A percentile compares a stretch with the other conserved stretches of the same genome.
Evolutionary conservation across 2,888 invertebrate genomes (phyloP).

Genomic region (Cotesia congregata): DNA sequence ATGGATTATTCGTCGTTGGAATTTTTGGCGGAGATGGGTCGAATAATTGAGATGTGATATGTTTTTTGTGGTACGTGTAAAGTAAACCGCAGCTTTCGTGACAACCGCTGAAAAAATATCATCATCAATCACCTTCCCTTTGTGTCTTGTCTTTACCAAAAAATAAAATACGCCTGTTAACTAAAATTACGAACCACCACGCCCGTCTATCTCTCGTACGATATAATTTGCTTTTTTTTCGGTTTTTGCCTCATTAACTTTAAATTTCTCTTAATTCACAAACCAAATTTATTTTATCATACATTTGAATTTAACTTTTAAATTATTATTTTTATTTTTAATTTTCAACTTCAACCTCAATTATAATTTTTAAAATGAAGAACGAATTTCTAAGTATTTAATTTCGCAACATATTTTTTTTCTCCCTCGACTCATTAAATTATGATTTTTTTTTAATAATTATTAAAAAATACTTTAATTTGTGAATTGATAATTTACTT

Average conservation of each 20-base stretch:
- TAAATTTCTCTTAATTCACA: background rate
- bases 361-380: too few relatives aligned
- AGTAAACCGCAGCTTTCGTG: constrained; percentile 4
- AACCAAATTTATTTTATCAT: constrained; percentile 13
- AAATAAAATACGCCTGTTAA: constrained; percentile 19
- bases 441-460: too few relatives aligned
- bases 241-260: background rate
- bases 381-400: too few relatives aligned
- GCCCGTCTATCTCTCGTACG: constrained; percentile 31
- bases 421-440: too few relatives aligned
- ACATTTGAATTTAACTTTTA: background rate
- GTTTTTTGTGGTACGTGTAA: background rate
- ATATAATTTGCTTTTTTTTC: constrained; percentile 28
- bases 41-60: background rate
- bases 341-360: too few relatives aligned
- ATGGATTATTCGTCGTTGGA: background rate
- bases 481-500: too few relatives aligned
- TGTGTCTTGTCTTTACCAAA: constrained; percentile 7
- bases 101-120: constrained; percentile 2
- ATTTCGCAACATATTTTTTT: too few relatives aligned
- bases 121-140: constrained; percentile 24
- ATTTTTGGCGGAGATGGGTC: background rate
- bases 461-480: too few relatives aligned
- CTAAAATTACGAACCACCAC: constrained; percentile 30
- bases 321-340: too few relatives aligned